Base-by-base conservation (phyloP, 2,113 vertebrate species). In the Pontoporia blainvillei region DNA sequence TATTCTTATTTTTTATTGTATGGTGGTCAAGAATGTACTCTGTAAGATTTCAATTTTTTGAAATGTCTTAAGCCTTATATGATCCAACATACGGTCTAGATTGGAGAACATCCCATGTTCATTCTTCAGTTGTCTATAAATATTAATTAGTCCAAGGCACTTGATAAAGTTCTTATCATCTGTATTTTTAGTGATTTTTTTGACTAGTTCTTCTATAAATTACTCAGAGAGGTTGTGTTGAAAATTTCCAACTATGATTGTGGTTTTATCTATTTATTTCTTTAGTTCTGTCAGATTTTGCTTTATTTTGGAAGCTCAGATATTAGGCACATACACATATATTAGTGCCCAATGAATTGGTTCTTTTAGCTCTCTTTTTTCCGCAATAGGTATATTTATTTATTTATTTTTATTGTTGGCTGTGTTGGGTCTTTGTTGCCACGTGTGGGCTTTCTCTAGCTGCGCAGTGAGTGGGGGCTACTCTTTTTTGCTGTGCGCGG, bases 401-500 rank as follows among this genome's bases (percentile, higher is more conserved):
- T 17, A 52, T 1, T 52, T 52, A 52, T 52, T 52, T 52, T 52
- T 52, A 52, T 52, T 52, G 17, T 52, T 52, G 52, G 15, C 52
- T 52, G 52, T 52, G 5, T 17, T 52, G 52, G 52, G 52, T 52
- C 52, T 52, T 52, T 15, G 15, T 52, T 52, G 52, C 15, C 0
- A 1, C 1, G 0, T 52, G 15, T 52, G 52, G 52, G 52, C 52
- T 52, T 52, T 52, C 52, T 52, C 52, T 52, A 52, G 52, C 15
- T 52, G 52, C 1, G 52, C 15, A 0, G 52, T 52, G 52, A 52
- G 52, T 1, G 0, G 52, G 52, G 52, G 52, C 5, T 18, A 52
- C 52, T 52, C 15, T 52, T 52, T 6, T 5, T 52, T 52, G 15
- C 1, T 0, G 52, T 52, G 15, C 15, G 0, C 15, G 15, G 52